Evolutionary conservation across 1,140 invertebrate species (phyloP).

Genomic region (Drosophila bocqueti): DNA sequence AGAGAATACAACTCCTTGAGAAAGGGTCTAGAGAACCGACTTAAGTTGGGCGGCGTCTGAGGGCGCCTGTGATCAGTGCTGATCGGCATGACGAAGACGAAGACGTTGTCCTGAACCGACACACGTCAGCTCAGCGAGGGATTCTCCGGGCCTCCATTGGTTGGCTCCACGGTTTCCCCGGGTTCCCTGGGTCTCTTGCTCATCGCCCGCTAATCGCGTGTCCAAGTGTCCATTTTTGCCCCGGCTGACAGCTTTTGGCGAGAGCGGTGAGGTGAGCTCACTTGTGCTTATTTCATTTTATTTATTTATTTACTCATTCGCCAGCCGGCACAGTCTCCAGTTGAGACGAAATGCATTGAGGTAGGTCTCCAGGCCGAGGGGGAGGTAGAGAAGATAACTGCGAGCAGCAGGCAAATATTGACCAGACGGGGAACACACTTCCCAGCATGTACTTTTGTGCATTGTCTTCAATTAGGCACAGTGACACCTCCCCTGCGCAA

Average conservation of each 20-base stretch:
- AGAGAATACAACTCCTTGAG: background rate
- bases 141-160: slow-evolving; percentile 28
- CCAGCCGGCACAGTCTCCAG: slow-evolving; percentile 11
- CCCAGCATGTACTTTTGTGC: slow-evolving; percentile 21
- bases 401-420: slow-evolving; percentile 42
- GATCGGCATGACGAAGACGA: slow-evolving; percentile 64
- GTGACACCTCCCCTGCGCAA: slow-evolving; percentile 38
- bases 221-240: slow-evolving; percentile 26
- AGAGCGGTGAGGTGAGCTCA: slow-evolving; percentile 20
- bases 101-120: slow-evolving; percentile 61
- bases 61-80: slow-evolving; percentile 65
- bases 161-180: slow-evolving; percentile 12
- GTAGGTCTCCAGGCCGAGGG: slow-evolving; percentile 37
- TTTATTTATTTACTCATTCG: slow-evolving; percentile 50
- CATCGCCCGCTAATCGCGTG: slow-evolving; percentile 35
- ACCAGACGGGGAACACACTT: slow-evolving; percentile 1
- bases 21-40: background rate
- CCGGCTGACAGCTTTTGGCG: slow-evolving; percentile 60
- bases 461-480: slow-evolving; percentile 47
- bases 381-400: slow-evolving; percentile 1
- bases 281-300: slow-evolving; percentile 41
- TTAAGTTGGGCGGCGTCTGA: slow-evolving; percentile 41
- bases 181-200: slow-evolving; percentile 26
- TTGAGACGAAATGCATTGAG: slow-evolving; percentile 50
- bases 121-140: slow-evolving; percentile 46